These are phyloP conservation scores for Saxicola maurus DNA, from an alignment of 2,797 vertebrate genomes.

Conservation along the genomic window DNA sequence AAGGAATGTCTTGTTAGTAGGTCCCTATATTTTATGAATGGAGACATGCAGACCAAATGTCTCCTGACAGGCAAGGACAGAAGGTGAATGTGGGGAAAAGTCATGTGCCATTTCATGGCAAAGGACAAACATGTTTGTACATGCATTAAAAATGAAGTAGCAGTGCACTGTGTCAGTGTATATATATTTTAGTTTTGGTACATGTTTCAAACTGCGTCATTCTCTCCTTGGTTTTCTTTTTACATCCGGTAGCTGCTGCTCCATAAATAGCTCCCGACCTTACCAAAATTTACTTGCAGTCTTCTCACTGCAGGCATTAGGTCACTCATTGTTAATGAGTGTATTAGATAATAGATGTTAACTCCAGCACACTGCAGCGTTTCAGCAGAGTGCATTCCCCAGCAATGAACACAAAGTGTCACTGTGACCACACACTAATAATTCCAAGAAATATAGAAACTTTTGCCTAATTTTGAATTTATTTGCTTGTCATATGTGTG, in stretches of 20 bases:
- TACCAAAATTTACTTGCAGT: background rate
- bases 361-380: background rate
- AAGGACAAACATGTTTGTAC: background rate
- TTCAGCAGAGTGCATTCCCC: constrained; percentile 74
- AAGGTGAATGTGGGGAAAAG: background rate
- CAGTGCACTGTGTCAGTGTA: background rate
- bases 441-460: constrained; percentile 48
- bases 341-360: constrained; percentile 36
- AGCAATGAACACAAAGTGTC: constrained; percentile 80
- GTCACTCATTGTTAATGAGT: background rate
- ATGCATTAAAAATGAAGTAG: background rate
- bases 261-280: constrained; percentile 10
- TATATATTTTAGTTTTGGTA: background rate
- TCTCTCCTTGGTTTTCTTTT: background rate
- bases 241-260: background rate
- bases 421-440: constrained; percentile 76
- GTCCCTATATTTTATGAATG: constrained; percentile 14
- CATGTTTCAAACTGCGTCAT: background rate
- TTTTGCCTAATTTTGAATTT: constrained; percentile 58
- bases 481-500: background rate
- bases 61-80: constrained; percentile 13
- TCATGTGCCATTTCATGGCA: background rate
- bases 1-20: background rate
- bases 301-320: background rate
- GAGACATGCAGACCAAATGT: background rate